Conservation (phyloP, 2,797 vertebrate species). For the Cichlasoma orientale region DNA sequence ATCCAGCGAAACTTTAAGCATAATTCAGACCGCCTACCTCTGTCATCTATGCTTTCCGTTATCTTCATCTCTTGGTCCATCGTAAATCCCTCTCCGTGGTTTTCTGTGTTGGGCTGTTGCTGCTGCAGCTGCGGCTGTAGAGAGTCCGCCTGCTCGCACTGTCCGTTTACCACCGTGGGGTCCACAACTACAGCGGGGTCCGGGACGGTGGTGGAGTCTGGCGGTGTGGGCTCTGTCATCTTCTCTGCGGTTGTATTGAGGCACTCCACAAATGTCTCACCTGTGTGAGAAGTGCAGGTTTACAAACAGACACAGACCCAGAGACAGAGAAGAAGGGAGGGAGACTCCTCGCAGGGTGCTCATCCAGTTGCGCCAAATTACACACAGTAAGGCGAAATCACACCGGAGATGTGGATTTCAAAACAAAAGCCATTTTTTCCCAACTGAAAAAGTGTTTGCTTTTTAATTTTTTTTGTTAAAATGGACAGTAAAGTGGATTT, state of each 20-base stretch:
- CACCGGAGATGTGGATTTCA: conserved; percentile 29
- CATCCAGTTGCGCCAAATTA: conserved; percentile 34
- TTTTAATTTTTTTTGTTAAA: not conserved
- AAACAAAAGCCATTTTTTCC: conserved; percentile 31
- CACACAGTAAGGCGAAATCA: not conserved
- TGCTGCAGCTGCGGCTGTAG: conserved; percentile 41
- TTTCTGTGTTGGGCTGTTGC: conserved; percentile 40
- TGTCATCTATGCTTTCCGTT: conserved; percentile 89
- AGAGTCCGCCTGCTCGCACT: conserved; percentile 64
- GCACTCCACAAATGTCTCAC: conserved; percentile 78
- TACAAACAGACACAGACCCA: conserved; percentile 11
- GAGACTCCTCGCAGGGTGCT: conserved; percentile 39
- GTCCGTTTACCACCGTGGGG: conserved; percentile 67
- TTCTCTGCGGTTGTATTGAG: conserved; percentile 49
- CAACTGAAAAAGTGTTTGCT: not conserved
- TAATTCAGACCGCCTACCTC: conserved; percentile 78
- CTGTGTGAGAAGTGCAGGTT: conserved; percentile 64
- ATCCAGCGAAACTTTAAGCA: conserved; percentile 16
- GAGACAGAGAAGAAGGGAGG: conserved; percentile 17
- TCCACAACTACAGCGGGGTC: conserved; percentile 70
- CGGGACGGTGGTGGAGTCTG: conserved; percentile 67
- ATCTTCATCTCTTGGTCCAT: conserved; percentile 91
- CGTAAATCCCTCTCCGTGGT: conserved; percentile 64
- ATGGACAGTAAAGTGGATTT: too few species aligned
- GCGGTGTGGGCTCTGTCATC: conserved; percentile 76